A percentile compares a stretch with the other conserved stretches of the same genome.
Evolutionary conservation across 2,888 invertebrate genomes (phyloP).

Genomic region (Osmoderma eremita): DNA sequence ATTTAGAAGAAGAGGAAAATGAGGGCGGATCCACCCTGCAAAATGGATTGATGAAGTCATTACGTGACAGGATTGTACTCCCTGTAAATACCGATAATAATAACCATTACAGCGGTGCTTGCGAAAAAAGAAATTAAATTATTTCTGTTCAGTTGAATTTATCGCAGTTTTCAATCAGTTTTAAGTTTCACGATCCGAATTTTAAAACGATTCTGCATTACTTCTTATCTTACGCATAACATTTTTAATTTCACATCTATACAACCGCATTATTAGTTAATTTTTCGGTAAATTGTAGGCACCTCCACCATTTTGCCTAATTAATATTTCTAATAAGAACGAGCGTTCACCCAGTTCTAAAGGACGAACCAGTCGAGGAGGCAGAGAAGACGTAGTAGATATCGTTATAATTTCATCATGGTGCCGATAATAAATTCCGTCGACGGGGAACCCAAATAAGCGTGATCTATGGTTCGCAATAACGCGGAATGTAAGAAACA

Average conservation of each 20-base stretch:
- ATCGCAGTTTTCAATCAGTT: too few relatives aligned
- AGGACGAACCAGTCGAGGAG: background rate
- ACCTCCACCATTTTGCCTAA: slow-evolving; percentile 23
- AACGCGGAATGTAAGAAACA: slow-evolving; percentile 62
- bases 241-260: slow-evolving; percentile 8
- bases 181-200: too few relatives aligned
- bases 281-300: background rate
- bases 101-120: too few relatives aligned
- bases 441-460: slow-evolving; percentile 58
- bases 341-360: slow-evolving; percentile 4
- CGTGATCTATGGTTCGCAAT: slow-evolving; percentile 60
- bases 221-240: too few relatives aligned
- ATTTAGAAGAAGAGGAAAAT: too few relatives aligned
- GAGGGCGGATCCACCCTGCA: too few relatives aligned
- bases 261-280: background rate
- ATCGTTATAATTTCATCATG: slow-evolving; percentile 35
- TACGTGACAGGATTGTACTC: too few relatives aligned
- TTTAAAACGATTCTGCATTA: too few relatives aligned
- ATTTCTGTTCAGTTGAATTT: too few relatives aligned
- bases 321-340: slow-evolving; percentile 28
- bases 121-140: too few relatives aligned
- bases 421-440: slow-evolving; percentile 53
- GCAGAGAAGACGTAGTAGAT: slow-evolving; percentile 1
- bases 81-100: too few relatives aligned
- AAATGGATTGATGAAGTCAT: too few relatives aligned